Evolutionary conservation across 2,888 invertebrate genomes (phyloP).

Genomic region (Ophonus ardosiacus): DNA sequence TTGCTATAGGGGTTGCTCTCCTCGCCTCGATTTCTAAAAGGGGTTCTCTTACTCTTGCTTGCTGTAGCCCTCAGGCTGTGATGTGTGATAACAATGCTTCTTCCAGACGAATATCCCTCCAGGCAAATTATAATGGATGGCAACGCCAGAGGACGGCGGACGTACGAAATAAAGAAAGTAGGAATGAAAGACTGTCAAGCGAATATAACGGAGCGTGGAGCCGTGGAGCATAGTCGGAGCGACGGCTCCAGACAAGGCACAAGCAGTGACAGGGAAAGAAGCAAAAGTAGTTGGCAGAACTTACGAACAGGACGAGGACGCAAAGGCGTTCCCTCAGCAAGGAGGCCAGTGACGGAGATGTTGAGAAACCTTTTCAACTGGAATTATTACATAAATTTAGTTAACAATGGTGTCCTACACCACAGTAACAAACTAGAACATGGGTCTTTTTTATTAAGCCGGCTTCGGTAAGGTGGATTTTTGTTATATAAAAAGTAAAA

Average conservation of each 20-base stretch:
- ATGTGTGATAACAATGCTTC: slow-evolving; percentile 63
- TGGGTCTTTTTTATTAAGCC: too few relatives aligned
- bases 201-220: slow-evolving; percentile 54
- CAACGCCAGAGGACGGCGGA: slow-evolving; percentile 66
- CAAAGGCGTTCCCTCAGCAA: neutral
- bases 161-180: slow-evolving; percentile 70
- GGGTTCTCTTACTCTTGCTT: neutral
- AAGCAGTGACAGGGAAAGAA: slow-evolving; percentile 33
- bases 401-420: too few relatives aligned
- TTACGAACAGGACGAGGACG: slow-evolving; percentile 49
- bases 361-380: too few relatives aligned
- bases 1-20: slow-evolving; percentile 11
- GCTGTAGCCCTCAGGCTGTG: slow-evolving; percentile 31
- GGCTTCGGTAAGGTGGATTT: too few relatives aligned
- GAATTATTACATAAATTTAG: too few relatives aligned
- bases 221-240: neutral
- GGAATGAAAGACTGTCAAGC: slow-evolving; percentile 67
- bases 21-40: too few relatives aligned
- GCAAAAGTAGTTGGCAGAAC: slow-evolving; percentile 36
- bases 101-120: slow-evolving; percentile 64
- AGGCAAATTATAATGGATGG: slow-evolving; percentile 70
- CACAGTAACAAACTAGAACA: too few relatives aligned
- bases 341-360: slow-evolving; percentile 32
- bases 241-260: neutral
- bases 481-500: too few relatives aligned